A percentile compares a stretch with the other conserved stretches of the same genome.
phyloP scores from a whole-genome alignment of 23 tunicate genomes.

The Oikopleura dioica region DNA sequence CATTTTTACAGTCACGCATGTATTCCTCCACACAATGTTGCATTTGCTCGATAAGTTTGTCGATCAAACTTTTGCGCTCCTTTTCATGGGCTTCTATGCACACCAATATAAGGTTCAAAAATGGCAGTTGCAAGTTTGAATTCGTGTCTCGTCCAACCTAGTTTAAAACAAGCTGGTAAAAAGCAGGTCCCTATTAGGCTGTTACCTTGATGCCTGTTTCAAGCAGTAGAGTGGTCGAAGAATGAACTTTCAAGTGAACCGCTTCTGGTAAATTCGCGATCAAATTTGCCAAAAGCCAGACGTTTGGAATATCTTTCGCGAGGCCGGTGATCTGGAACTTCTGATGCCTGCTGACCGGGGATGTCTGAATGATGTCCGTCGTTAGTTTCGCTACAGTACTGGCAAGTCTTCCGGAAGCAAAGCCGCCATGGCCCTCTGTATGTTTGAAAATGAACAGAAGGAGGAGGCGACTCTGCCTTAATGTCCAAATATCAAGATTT shows the following conservation, averaged over 20 bases:
- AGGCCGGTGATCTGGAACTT: neutral
- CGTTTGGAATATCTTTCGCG: neutral
- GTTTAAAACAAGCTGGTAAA: neutral
- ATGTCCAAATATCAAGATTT: neutral
- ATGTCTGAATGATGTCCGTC: neutral
- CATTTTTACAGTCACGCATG: neutral
- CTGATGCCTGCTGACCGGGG: neutral
- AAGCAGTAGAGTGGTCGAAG: neutral
- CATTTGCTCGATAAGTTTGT: neutral
- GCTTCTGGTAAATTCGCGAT: neutral
- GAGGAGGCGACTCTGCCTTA: neutral
- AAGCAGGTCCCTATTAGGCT: neutral
- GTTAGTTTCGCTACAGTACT: neutral
- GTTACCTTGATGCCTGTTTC: neutral
- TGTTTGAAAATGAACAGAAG: neutral
- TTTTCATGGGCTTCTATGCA: conserved; percentile 1
- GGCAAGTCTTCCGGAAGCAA: neutral
- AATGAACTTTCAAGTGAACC: neutral
- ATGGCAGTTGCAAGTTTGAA: neutral
- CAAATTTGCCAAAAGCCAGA: neutral
- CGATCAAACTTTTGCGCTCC: neutral
- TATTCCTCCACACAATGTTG: conserved; percentile 1
- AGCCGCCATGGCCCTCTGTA: too few relatives aligned
- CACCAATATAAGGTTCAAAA: neutral
- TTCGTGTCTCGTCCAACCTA: neutral